Percentiles rank a stretch among this genome's conserved stretches.
phyloP scores from a whole-genome alignment of 2,113 vertebrate species.

The Neolamprologus cancellatus region DNA sequence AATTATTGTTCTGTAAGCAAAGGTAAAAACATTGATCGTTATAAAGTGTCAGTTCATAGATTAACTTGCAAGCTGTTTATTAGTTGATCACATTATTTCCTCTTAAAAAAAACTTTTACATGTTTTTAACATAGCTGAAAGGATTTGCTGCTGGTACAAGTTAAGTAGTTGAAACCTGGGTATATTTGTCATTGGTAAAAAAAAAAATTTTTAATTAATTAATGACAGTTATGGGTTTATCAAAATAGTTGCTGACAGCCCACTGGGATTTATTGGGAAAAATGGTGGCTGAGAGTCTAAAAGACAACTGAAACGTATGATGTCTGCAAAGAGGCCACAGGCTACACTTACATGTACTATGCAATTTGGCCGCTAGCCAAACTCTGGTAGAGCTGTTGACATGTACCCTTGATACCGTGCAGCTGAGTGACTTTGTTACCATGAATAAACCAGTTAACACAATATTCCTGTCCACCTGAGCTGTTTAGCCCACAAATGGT shows the following conservation, averaged over 20 bases:
- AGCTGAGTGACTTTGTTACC: background rate
- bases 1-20: background rate
- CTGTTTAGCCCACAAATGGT: background rate
- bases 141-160: accelerated
- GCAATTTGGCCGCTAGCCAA: background rate
- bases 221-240: accelerated
- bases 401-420: background rate
- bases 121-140: background rate
- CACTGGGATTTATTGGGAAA: background rate
- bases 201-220: background rate
- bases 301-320: background rate
- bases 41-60: background rate
- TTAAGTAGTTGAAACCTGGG: background rate
- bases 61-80: background rate
- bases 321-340: background rate
- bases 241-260: background rate
- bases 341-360: background rate
- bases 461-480: background rate
- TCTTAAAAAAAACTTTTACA: background rate
- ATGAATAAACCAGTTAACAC: constrained; percentile 8
- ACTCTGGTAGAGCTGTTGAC: background rate
- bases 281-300: background rate
- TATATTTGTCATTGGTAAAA: background rate
- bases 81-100: background rate
- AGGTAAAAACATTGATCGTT: background rate